phyloP scores from a whole-genome alignment of 2,888 invertebrate genomes.

The Tenthredo notha region DNA sequence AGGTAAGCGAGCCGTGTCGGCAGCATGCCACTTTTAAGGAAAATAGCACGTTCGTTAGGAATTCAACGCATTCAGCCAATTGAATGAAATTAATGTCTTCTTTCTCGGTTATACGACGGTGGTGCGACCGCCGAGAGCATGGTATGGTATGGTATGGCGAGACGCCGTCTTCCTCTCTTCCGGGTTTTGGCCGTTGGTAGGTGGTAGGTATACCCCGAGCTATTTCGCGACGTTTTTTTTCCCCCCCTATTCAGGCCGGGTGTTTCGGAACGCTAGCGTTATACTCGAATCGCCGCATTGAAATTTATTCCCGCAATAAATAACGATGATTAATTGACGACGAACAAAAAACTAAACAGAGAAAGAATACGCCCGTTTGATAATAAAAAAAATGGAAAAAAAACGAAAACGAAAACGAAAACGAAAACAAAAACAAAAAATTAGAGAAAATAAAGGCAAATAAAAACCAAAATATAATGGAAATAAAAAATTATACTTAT shows the following conservation, averaged over 20 bases:
- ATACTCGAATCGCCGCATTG: conserved; percentile 56
- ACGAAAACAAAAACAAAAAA: neutral
- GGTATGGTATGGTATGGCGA: neutral
- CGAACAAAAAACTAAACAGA: conserved; percentile 32
- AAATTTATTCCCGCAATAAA: conserved; percentile 66
- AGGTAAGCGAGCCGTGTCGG: conserved; percentile 37
- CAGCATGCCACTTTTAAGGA: conserved; percentile 23
- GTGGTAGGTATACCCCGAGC: neutral
- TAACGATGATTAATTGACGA: conserved; percentile 64
- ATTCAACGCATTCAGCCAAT: conserved; percentile 55
- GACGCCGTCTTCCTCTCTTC: neutral
- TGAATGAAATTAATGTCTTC: conserved; percentile 62
- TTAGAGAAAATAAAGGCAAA: neutral
- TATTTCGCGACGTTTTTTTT: conserved; percentile 21
- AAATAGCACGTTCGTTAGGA: conserved; percentile 59
- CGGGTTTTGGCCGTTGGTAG: neutral
- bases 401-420: too few relatives aligned
- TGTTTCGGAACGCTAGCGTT: conserved; percentile 34
- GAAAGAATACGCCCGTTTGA: conserved; percentile 6
- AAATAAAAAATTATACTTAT: neutral
- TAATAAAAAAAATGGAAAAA: neutral
- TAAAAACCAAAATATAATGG: neutral
- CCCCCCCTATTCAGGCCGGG: conserved; percentile 22
- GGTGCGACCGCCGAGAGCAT: neutral
- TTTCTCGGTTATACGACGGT: neutral